phyloP scores from a whole-genome alignment of 2,113 vertebrate species.

The Caranx ignobilis region DNA sequence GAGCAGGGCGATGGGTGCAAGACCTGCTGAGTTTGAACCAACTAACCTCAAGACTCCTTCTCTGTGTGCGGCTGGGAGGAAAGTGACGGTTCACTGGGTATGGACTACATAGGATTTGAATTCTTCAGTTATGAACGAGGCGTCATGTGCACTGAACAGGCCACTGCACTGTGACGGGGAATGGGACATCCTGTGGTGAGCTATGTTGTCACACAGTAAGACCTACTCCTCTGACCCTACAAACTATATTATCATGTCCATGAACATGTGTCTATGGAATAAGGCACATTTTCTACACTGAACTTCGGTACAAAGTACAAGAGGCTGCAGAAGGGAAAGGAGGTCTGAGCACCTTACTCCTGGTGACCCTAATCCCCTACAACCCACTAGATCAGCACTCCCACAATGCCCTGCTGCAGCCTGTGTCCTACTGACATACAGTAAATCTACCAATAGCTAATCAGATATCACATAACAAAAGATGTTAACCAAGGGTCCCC shows the following conservation, averaged over 20 bases:
- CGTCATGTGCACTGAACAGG: constrained; percentile 47
- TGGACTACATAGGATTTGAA: constrained; percentile 58
- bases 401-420: constrained; percentile 59
- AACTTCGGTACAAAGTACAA: constrained; percentile 25
- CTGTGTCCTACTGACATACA: constrained; percentile 56
- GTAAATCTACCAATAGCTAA: constrained; percentile 49
- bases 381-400: constrained; percentile 76
- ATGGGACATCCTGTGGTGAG: constrained; percentile 29
- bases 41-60: constrained; percentile 67
- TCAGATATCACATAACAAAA: constrained; percentile 33
- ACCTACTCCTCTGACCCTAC: not conserved
- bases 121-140: constrained; percentile 54
- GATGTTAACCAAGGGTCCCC: not conserved
- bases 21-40: constrained; percentile 78
- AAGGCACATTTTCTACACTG: not conserved
- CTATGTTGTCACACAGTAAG: not conserved
- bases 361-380: constrained; percentile 78
- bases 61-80: constrained; percentile 37
- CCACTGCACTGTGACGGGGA: constrained; percentile 27
- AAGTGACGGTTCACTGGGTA: constrained; percentile 58
- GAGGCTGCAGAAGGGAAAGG: constrained; percentile 45
- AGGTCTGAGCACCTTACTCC: constrained; percentile 74
- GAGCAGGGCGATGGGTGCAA: constrained; percentile 70
- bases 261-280: not conserved
- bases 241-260: not conserved